A percentile compares a stretch with the other conserved stretches of the same genome.
Evolutionary conservation across 2,888 invertebrate genomes (phyloP).

Genomic region (Meteorus cinctellus): DNA sequence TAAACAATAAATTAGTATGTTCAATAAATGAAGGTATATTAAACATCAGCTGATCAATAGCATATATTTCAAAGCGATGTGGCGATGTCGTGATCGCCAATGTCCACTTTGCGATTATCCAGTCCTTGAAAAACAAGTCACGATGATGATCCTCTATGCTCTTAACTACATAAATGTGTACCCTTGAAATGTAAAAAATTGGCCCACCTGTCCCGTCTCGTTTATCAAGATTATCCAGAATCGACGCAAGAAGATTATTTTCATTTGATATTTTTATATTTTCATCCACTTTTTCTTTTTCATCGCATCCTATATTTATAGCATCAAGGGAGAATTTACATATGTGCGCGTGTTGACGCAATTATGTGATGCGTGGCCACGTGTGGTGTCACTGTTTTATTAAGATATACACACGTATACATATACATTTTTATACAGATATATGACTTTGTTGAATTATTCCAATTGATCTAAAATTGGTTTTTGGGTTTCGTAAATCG

Average conservation of each 20-base stretch:
- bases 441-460: conserved; percentile 39
- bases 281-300: not conserved
- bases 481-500: conserved; percentile 65
- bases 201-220: conserved; percentile 36
- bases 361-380: not conserved
- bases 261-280: not conserved
- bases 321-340: conserved; percentile 8
- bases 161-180: not conserved
- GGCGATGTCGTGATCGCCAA: conserved; percentile 13
- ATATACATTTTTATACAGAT: not conserved
- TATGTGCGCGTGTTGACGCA: conserved; percentile 26
- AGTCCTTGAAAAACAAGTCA: conserved; percentile 34
- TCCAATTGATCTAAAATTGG: conserved; percentile 59
- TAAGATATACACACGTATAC: not conserved
- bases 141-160: conserved; percentile 9
- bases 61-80: conserved; percentile 9
- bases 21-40: conserved; percentile 8
- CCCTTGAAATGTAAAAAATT: conserved; percentile 30
- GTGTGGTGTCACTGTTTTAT: conserved; percentile 2
- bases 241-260: conserved; percentile 10
- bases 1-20: not conserved
- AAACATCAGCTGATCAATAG: not conserved
- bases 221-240: conserved; percentile 35
- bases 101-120: conserved; percentile 31
- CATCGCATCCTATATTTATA: conserved; percentile 19